Evolutionary conservation across 2,888 invertebrate genomes (phyloP).

Genomic region (Lottia scabra): DNA sequence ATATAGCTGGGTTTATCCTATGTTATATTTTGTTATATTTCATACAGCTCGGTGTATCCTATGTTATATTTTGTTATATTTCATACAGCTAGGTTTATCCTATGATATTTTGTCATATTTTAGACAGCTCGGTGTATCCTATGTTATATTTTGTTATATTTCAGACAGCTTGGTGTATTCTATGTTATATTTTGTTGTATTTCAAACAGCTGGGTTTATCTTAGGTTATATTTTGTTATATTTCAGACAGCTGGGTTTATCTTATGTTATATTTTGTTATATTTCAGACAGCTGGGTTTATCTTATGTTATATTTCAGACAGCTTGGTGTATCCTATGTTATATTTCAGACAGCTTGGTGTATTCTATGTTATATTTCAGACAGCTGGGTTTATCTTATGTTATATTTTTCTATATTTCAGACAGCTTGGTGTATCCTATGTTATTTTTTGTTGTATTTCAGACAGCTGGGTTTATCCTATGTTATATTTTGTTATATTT

Average conservation of each 20-base stretch:
- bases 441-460: no score
- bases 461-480: no score
- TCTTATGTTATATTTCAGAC: background rate
- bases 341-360: conserved; percentile 77
- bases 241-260: conserved; percentile 80
- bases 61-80: no score
- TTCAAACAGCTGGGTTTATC: background rate
- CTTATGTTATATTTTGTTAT: conserved; percentile 93
- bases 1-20: no score
- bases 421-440: no score
- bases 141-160: conserved; percentile 17
- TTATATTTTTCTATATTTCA: no score
- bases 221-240: background rate
- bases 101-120: no score
- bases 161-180: conserved; percentile 82
- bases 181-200: conserved; percentile 89
- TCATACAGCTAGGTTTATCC: no score
- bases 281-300: background rate
- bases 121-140: background rate
- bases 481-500: no score
- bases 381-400: background rate
- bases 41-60: conserved; percentile 74
- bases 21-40: background rate
- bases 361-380: conserved; percentile 83
- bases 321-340: no score